A percentile compares a stretch with the other conserved stretches of the same genome.
Conservation (phyloP, 2,888 invertebrate species). For the Agrotis ipsilon region DNA sequence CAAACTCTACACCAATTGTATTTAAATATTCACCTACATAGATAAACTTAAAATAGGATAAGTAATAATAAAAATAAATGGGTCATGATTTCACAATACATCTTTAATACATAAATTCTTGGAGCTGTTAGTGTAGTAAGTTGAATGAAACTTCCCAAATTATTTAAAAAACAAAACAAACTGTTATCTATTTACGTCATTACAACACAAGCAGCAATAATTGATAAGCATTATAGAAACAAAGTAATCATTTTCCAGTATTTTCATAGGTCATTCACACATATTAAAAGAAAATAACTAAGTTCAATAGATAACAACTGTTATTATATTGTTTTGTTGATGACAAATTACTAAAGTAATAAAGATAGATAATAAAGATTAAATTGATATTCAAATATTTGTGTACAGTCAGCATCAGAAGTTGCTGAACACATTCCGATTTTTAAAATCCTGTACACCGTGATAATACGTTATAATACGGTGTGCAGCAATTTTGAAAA, state of each 20-base stretch:
- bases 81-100: slow-evolving; percentile 21
- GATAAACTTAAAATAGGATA: slow-evolving; percentile 10
- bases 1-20: slow-evolving; percentile 15
- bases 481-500: too few relatives aligned
- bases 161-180: slow-evolving; percentile 11
- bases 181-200: slow-evolving; percentile 12
- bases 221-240: slow-evolving; percentile 19
- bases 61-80: slow-evolving; percentile 17
- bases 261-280: slow-evolving; percentile 8
- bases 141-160: too few relatives aligned
- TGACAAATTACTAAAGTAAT: neutral
- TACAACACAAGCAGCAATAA: neutral
- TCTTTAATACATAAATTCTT: neutral
- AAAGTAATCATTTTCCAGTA: neutral
- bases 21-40: slow-evolving; percentile 29
- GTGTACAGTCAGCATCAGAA: too few relatives aligned
- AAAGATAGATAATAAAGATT: neutral
- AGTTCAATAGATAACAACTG: slow-evolving; percentile 1
- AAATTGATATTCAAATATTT: slow-evolving; percentile 5
- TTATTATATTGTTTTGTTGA: slow-evolving; percentile 16
- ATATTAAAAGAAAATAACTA: slow-evolving; percentile 5
- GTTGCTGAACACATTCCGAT: too few relatives aligned
- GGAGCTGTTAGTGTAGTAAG: too few relatives aligned
- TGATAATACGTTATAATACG: too few relatives aligned
- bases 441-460: too few relatives aligned